Evolutionary conservation across 2,797 vertebrate genomes (phyloP), one percentile per base, ranked within the genome.

Genomic region (Triplophysa yarkandensis): DNA sequence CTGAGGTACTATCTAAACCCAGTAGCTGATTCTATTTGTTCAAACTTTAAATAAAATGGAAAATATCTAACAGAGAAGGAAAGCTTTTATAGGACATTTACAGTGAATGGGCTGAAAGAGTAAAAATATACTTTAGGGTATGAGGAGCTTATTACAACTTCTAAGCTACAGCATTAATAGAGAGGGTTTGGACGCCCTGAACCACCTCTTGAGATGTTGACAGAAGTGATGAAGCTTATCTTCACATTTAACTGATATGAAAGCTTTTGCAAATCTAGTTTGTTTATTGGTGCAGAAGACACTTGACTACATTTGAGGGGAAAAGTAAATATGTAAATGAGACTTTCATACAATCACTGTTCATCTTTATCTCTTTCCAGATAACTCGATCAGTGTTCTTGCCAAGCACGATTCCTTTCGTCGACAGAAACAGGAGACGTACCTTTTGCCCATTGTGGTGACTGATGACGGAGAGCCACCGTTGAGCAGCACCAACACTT

Each of bases 401-500:
- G 94, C 97, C 81, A 98, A 96, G 86, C 98, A 97, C 44, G 93
- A 95, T 63, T 94, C 91, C 78, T 99, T 99, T 91, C 93, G 94
- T 80, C 91, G 97, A 16, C 95, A 97, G 87, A 98, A 96, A 85
- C 96, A 99, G 87, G 96, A 98, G 86, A 92, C 95, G 16, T 98
- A 99, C 81, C 94, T 98, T 74, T 89, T 99, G 81, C 97, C 98
- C 27, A 97, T 99, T 79, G 69, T 98, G 1, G 96, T 99, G 89
- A 96, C 95, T 0, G 98, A 99, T 62, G 94, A 94, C 9, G 98
- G 98, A 61, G 94, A 91, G 46, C 98, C 98, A 1, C 95, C 96
- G 0, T 90, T 99, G 93, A 99, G 97, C 91, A 98, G 98, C 88
- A 99, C 98, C 77, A 95, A 97, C 85, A 99, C 97, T 3, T 87